These are phyloP conservation scores for Drosophila funebris DNA, from an alignment of 1,140 invertebrate genomes.

Conservation along the genomic window DNA sequence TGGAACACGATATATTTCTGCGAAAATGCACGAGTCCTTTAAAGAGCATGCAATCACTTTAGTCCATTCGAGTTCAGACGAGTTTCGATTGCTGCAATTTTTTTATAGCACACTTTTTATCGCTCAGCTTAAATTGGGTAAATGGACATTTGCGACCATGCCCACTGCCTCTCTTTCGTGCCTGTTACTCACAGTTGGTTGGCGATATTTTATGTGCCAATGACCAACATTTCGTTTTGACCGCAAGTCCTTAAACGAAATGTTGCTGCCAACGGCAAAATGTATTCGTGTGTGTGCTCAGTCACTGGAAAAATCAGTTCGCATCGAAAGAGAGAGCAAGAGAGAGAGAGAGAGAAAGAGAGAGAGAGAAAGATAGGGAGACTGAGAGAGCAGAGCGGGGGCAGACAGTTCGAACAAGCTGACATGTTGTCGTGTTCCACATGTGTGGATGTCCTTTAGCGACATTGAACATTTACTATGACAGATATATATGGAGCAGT, in stretches of 20 bases:
- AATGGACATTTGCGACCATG: neutral
- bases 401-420: neutral
- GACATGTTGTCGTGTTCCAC: too few relatives aligned
- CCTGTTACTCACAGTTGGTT: slow-evolving; percentile 69
- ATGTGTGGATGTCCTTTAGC: slow-evolving; percentile 5
- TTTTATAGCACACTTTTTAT: too few relatives aligned
- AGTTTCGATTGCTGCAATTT: too few relatives aligned
- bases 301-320: slow-evolving; percentile 54
- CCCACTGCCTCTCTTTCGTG: neutral
- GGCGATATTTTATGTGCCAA: slow-evolving; percentile 55
- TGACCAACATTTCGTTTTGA: slow-evolving; percentile 55
- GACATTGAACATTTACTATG: slow-evolving; percentile 27
- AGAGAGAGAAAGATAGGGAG: neutral
- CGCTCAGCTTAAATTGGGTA: neutral
- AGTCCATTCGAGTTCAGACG: too few relatives aligned
- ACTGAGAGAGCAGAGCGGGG: neutral
- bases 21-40: neutral
- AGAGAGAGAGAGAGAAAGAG: neutral
- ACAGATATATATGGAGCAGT: neutral
- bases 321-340: neutral
- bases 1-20: neutral
- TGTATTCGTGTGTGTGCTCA: slow-evolving; percentile 43
- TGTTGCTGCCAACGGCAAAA: slow-evolving; percentile 19
- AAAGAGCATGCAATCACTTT: too few relatives aligned
- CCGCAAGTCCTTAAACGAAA: slow-evolving; percentile 61